Evolutionary conservation across 2,113 vertebrate genomes (phyloP).

Genomic region (Neolamprologus sp.): DNA sequence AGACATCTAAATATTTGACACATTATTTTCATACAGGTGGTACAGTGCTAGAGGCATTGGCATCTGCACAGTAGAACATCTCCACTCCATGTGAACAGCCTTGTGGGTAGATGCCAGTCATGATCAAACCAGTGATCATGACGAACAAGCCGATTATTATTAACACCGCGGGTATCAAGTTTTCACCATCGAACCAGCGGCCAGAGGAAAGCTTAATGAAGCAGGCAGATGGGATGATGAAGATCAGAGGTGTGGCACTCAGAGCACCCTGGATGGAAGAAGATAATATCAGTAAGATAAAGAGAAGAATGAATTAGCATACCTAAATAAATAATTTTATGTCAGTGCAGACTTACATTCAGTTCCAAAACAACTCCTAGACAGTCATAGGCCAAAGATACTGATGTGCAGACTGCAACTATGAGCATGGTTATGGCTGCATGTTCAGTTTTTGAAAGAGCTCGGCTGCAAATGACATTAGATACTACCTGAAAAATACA

Average conservation of each 20-base stretch:
- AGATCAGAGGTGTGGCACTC: slow-evolving; percentile 87
- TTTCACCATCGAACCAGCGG: slow-evolving; percentile 78
- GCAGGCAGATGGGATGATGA: slow-evolving; percentile 90
- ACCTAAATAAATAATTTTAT: background rate
- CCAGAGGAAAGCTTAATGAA: slow-evolving; percentile 83
- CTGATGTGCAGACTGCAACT: slow-evolving; percentile 68
- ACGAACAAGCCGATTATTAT: slow-evolving; percentile 78
- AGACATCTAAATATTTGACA: background rate
- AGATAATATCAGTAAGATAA: background rate
- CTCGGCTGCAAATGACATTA: slow-evolving; percentile 79
- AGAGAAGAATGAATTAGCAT: background rate
- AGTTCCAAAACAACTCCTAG: slow-evolving; percentile 89
- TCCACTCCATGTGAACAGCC: slow-evolving; percentile 87
- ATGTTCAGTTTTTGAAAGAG: slow-evolving; percentile 75
- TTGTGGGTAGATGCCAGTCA: slow-evolving; percentile 78
- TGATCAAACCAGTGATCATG: slow-evolving; percentile 80
- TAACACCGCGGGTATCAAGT: slow-evolving; percentile 74
- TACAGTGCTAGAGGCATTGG: slow-evolving; percentile 72
- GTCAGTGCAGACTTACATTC: slow-evolving; percentile 80
- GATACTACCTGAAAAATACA: slow-evolving; percentile 81
- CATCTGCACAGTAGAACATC: slow-evolving; percentile 84
- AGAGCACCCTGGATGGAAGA: slow-evolving; percentile 78
- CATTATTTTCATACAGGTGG: slow-evolving; percentile 2
- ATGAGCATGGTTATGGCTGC: slow-evolving; percentile 76
- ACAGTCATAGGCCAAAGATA: slow-evolving; percentile 84